Base-by-base conservation (phyloP, 2,797 vertebrate genomes). In the Gorsachius magnificus region DNA sequence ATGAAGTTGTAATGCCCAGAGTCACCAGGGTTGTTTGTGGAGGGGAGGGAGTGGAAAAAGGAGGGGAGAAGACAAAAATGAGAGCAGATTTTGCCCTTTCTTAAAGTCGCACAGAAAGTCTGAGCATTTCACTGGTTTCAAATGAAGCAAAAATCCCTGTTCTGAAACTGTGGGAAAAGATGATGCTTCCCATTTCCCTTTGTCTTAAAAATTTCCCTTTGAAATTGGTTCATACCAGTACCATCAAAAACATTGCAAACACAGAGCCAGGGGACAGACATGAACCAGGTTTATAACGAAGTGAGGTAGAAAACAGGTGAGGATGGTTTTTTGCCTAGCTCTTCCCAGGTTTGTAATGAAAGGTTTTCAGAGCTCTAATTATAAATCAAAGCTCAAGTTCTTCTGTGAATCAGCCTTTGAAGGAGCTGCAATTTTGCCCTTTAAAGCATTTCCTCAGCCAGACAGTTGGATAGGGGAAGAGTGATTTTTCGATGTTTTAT, bases 311-410 rank as follows among this genome's bases (percentile, higher is more conserved):
- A 96, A 95, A 94, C 70, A 95, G 83, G 70, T 77, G 71, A 93
- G 66, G 51, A 89, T 46, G 57, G 50, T 60, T 93, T 91, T 96
- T 96, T 63, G 45, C 24, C 57, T 46, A 35, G 58, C 56, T 92
- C 60, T 94, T 96, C 50, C 77, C 48, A 88, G 85, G 15, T 95
- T 87, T 79, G 41, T 76, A 95, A 92, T 87, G 64, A 93, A 84
- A 95, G 81, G 74, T 46, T 95, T 93, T 74, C 80, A 87, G 74
- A 84, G 51, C 56, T 93, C 94, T 93, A 95, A 95, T 96, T 94
- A 95, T 92, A 95, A 96, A 95, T 89, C 88, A 96, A 93, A 96
- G 90, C 95, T 91, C 26, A 66, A 90, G 64, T 72, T 96, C 80
- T 90, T 84, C 80, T 82, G 51, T 94, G 90, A 92, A 89, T 79